These are phyloP conservation scores for Parnassius glacialis DNA, from an alignment of 2,888 invertebrate genomes.

Conservation along the genomic window DNA sequence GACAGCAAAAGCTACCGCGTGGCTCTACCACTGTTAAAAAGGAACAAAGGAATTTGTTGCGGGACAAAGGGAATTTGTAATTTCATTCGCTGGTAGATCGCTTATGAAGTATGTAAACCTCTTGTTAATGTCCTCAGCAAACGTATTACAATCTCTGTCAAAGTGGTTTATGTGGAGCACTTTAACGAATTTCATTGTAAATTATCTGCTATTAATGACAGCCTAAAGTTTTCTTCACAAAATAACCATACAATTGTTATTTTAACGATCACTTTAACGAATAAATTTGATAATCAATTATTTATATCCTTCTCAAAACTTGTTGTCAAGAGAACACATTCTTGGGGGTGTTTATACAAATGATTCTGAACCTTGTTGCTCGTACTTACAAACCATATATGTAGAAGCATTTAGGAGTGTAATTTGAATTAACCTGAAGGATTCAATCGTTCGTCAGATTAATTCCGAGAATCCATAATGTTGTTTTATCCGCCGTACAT, in stretches of 20 bases:
- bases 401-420: not conserved
- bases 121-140: no score
- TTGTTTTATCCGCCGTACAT: not conserved
- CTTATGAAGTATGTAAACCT: no score
- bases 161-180: no score
- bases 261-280: conserved; percentile 5
- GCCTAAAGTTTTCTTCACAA: not conserved
- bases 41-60: no score
- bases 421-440: conserved; percentile 1
- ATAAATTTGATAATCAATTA: conserved; percentile 18
- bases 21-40: no score
- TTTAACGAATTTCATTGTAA: no score
- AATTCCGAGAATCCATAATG: conserved; percentile 10
- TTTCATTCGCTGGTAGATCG: no score
- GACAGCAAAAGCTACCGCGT: no score
- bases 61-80: no score
- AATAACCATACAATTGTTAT: not conserved
- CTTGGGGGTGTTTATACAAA: not conserved
- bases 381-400: not conserved
- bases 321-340: no score
- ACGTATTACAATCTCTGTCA: no score
- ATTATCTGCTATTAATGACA: no score
- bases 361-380: not conserved
- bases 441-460: not conserved
- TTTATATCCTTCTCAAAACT: not conserved